Base-by-base conservation (phyloP, 2,113 vertebrate species). In the Hypocryptadius cinnamomeus region DNA sequence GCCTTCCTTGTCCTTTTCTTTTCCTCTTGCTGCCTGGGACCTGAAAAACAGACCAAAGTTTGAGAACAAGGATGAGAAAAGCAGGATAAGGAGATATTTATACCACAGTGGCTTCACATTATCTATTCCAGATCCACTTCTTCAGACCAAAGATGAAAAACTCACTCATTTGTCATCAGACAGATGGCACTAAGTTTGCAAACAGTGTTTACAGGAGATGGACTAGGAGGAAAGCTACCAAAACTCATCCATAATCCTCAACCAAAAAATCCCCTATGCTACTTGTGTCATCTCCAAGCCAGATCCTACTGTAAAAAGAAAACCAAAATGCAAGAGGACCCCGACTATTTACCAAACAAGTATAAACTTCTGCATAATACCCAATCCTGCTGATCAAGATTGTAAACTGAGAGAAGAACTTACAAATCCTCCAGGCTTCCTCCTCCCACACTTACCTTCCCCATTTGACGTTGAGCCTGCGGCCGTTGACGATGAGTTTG, bases 381-480 rank as follows among this genome's bases (percentile, higher is more conserved):
- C n/a, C 60, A 84, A 9, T 12, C 18, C 79, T 27, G 60, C 20
- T 17, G 27, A 27, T 27, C 27, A 30, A 22, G 50, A 14, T 51
- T 15, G 10, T 8, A 22, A 73, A 33, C 20, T 3, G 10, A 51
- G 15, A 3, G 9, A 39, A 66, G 48, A 57, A 23, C 16, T 30
- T 25, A 4, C 3, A 40, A 65, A 48, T 3, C 40, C 44, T 21
- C 50, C 20, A 11, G 30, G 56, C 25, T 20, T 37, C 44, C 20
- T 23, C 4, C 8, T 27, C 47, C 9, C 0, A 1, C 37, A 35
- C 98, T 97, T 86, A 99, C 99, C 99, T 98, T 97, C 99, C 99
- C 99, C 99, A 99, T 40, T 99, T 99, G 94, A 99, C 99, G 4
- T 99, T 99, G 69, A 99, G 99, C 48, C 99, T 98, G 37, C 99